Base-by-base conservation (phyloP, 2,797 vertebrate genomes). In the Anguilla anguilla region DNA sequence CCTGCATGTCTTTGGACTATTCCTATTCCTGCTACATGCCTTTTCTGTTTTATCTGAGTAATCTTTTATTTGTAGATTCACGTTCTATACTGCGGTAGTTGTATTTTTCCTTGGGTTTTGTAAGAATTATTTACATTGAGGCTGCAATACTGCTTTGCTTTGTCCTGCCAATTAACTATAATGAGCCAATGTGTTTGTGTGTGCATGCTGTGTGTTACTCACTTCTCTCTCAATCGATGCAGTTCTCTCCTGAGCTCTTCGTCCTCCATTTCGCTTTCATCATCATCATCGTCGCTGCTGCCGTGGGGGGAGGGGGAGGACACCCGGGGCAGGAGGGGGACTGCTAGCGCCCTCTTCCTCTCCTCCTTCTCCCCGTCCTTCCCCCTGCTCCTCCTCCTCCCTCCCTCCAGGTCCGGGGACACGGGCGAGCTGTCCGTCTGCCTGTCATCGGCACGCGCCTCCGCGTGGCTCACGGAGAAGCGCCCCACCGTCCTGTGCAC, bases 221-320 rank as follows among this genome's bases (percentile, higher is more conserved):
- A 99, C 98, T 98, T 99, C 92, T 98, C 97, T 93, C 97, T 94
- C 85, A 99, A 96, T 90, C 91, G 96, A 87, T 98, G 97, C 72
- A 99, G 95, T 87, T 98, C 98, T 89, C 89, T 95, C 92, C 95
- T 97, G 86, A 99, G 94, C 86, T 97, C 97, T 88, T 98, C 97
- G 86, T 98, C 97, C 91, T 98, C 97, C 86, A 97, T 92, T 90
- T 98, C 98, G 1, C 97, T 97, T 88, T 97, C 97, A 86, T 97
- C 95, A 22, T 97, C 96, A 81, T 98, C 97, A 6, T 97, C 97
- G 6, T 97, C 97, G 6, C 97, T 98, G 94, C 97, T 99, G 93
- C 96, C 97, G 31, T 96, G 93, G 3, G 97, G 97, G 4, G 97
- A 97, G 86, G 97, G 96, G 0, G 96, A 97, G 82, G 97, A 96